Base-by-base conservation (phyloP, 2,797 vertebrate species). In the Gymnoscopelus braueri region DNA sequence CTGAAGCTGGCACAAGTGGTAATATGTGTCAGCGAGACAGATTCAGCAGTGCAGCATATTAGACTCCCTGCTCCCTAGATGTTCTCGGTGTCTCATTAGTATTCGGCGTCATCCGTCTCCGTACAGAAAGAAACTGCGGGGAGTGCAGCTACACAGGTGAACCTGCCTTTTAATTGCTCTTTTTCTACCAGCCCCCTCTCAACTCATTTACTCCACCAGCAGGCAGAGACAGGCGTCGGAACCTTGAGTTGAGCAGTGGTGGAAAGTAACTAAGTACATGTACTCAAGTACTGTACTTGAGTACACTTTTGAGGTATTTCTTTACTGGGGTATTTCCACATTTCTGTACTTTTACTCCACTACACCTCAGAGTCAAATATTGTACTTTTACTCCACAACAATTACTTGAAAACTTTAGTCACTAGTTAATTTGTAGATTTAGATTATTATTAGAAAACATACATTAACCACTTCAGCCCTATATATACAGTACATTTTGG, bases 41-140 rank as follows among this genome's bases (percentile, higher is more conserved):
- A 75, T 39, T 61, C 49, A 60, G 60, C 0, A 10, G 44, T 39
- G 59, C 47, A 44, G 73, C 65, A 62, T 55, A 70, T 74, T 12
- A 61, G 69, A 70, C 13, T 15, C 48, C 35, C 3, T 62, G 62
- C 39, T 74, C 64, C 63, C 50, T 24, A n/a, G 51, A 69, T 69
- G 55, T 66, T 67, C 62, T 72, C 55, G 49, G 44, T 67, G 63
- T 60, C 71, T 65, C 63, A 81, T 72, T 65, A 63, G 72, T 66
- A 71, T 77, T 65, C 61, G 48, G 54, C 67, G 59, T 65, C 74
- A 74, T 72, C 60, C 29, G 11, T 71, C 71, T 74, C 39, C 52
- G 49, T 7, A 51, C 56, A 49, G 60, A 44, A 57, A 56, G 62
- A 54, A 71, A 73, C 60, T 54, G 60, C 76, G 63, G 63, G 58